phyloP scores from a whole-genome alignment of 2,113 vertebrate species.

The Oplegnathus fasciatus region DNA sequence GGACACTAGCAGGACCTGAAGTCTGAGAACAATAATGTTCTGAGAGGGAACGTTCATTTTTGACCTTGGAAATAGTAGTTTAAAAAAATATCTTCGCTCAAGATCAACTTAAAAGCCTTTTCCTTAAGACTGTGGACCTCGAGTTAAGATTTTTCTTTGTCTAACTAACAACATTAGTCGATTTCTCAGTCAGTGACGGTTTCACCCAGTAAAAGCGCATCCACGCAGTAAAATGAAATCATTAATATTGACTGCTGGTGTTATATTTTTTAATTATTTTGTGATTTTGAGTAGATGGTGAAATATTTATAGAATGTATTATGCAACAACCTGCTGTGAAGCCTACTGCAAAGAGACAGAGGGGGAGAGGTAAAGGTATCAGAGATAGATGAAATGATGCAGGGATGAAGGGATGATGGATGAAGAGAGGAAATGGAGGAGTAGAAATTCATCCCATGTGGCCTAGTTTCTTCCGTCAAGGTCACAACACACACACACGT shows the following conservation, averaged over 20 bases:
- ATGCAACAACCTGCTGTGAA: not conserved
- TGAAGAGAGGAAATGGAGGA: conserved; percentile 8
- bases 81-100: not conserved
- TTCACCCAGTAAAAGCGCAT: not conserved
- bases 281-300: not conserved
- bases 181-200: not conserved
- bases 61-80: not conserved
- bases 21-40: not conserved
- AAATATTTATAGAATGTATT: not conserved
- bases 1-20: not conserved
- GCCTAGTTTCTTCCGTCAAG: conserved; percentile 56
- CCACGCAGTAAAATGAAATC: not conserved
- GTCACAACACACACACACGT: conserved; percentile 27
- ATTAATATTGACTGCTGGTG: not conserved
- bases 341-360: not conserved
- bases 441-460: not conserved
- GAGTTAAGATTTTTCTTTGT: not conserved
- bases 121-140: too few relatives aligned
- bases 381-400: conserved; percentile 7
- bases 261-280: not conserved
- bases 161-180: not conserved
- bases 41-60: not conserved
- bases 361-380: not conserved
- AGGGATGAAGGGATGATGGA: conserved; percentile 24
- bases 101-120: not conserved